phyloP scores from a whole-genome alignment of 2,797 vertebrate genomes.

The Sebastes itinus region DNA sequence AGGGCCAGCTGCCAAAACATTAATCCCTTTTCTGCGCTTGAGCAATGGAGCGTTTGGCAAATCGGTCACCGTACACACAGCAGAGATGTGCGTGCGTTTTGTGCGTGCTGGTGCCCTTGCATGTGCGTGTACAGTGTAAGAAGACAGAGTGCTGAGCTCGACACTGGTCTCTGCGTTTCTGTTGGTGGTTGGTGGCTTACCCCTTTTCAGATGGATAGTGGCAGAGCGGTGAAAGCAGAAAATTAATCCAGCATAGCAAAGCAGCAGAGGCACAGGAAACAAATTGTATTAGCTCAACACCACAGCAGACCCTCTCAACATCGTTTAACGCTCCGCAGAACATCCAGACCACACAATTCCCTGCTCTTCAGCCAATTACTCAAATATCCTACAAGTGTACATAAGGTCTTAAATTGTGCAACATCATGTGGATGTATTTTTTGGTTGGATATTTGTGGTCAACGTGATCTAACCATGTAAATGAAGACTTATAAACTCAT shows the following conservation, averaged over 20 bases:
- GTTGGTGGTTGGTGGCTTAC: slow-evolving; percentile 37
- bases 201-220: slow-evolving; percentile 61
- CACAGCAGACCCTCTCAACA: slow-evolving; percentile 60
- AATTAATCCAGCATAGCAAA: slow-evolving; percentile 74
- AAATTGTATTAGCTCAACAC: slow-evolving; percentile 68
- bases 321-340: slow-evolving; percentile 67
- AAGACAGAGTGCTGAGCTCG: slow-evolving; percentile 37
- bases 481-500: neutral
- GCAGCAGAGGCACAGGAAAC: slow-evolving; percentile 69
- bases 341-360: slow-evolving; percentile 48
- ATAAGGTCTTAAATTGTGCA: slow-evolving; percentile 34
- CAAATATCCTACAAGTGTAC: slow-evolving; percentile 38
- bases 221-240: slow-evolving; percentile 55
- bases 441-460: slow-evolving; percentile 13
- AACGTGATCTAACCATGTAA: slow-evolving; percentile 7
- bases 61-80: slow-evolving; percentile 28
- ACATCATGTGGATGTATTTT: slow-evolving; percentile 15
- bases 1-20: slow-evolving; percentile 53
- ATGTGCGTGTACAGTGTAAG: neutral
- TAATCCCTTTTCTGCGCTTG: slow-evolving; percentile 57
- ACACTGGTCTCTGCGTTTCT: slow-evolving; percentile 18
- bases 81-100: neutral
- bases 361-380: slow-evolving; percentile 54
- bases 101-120: neutral
- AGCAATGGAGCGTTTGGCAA: slow-evolving; percentile 52